phyloP scores from a whole-genome alignment of 2,113 vertebrate genomes.

The Arenaria interpres region DNA sequence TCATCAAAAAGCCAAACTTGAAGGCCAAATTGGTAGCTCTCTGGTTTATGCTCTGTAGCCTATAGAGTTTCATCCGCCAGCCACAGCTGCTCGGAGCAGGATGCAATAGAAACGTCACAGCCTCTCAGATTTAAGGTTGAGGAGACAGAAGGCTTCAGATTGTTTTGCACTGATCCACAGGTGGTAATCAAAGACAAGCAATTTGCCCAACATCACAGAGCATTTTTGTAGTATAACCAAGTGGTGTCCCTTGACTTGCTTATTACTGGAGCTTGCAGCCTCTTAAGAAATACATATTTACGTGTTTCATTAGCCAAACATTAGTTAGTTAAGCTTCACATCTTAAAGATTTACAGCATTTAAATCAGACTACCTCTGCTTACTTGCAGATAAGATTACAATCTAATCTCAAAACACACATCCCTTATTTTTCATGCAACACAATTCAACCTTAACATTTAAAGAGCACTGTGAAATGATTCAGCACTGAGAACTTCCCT shows the following conservation, averaged over 20 bases:
- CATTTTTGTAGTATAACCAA: not conserved
- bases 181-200: not conserved
- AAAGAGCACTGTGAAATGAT: constrained; percentile 13
- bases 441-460: constrained; percentile 20
- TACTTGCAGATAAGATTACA: constrained; percentile 41
- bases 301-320: not conserved
- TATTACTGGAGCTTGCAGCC: not conserved
- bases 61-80: not conserved
- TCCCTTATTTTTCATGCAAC: not conserved
- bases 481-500: constrained; percentile 14
- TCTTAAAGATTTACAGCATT: not conserved
- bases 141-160: not conserved
- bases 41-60: not conserved
- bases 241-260: not conserved
- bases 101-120: not conserved
- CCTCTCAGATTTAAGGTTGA: not conserved
- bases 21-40: not conserved
- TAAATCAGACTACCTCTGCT: constrained; percentile 13
- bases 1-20: not conserved
- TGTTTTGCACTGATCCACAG: not conserved
- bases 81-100: not conserved
- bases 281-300: not conserved
- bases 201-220: not conserved
- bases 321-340: not conserved
- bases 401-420: constrained; percentile 45